A percentile compares a stretch with the other conserved stretches of the same genome.
These are phyloP conservation scores for Phalacrocorax brasilianus DNA, from an alignment of 2,113 vertebrate genomes.

Conservation along the genomic window DNA sequence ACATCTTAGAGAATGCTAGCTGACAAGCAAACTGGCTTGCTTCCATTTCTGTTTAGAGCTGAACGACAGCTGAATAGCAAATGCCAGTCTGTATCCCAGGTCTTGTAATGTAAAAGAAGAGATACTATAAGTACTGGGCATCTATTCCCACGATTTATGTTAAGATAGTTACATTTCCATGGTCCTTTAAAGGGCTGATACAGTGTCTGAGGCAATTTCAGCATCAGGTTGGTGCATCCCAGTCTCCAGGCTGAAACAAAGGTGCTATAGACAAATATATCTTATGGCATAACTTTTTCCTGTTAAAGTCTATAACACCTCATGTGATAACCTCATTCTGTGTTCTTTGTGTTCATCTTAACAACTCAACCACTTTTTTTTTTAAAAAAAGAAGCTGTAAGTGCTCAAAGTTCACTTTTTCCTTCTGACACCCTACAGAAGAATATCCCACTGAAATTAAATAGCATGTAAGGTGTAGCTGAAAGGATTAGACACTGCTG, in stretches of 20 bases:
- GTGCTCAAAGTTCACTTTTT: background rate
- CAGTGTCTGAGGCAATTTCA: background rate
- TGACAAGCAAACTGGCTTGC: background rate
- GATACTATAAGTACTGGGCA: background rate
- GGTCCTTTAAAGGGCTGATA: background rate
- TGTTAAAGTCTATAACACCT: background rate
- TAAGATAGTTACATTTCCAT: background rate
- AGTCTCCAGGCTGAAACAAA: background rate
- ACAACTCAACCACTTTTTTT: too few species aligned
- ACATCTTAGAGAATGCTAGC: background rate
- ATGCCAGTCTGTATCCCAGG: background rate
- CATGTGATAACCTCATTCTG: background rate
- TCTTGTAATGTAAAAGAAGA: background rate
- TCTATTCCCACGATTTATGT: background rate
- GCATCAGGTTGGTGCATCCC: background rate
- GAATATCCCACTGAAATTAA: background rate
- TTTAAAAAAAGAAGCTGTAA: background rate
- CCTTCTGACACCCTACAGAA: background rate
- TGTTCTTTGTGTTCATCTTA: background rate
- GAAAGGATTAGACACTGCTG: background rate
- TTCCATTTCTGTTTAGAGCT: background rate
- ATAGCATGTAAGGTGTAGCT: background rate
- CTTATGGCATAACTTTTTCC: background rate
- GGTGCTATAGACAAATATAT: background rate
- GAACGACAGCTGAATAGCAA: background rate